Percentiles rank a stretch among this genome's conserved stretches.
Conservation (phyloP, 2,888 invertebrate species). For the Anticlea derivata region DNA sequence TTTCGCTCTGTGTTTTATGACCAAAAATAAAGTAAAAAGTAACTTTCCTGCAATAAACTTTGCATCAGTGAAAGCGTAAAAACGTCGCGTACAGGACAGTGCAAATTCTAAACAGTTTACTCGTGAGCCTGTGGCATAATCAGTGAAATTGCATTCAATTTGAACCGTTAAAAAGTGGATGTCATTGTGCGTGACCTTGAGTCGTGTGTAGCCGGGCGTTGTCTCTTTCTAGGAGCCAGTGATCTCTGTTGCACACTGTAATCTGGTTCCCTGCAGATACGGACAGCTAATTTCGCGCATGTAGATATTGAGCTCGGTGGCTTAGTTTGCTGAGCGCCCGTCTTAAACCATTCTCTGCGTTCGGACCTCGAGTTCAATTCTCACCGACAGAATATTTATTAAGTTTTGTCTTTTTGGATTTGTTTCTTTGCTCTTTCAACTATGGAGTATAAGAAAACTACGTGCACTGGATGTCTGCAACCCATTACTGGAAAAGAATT, state of each 20-base stretch:
- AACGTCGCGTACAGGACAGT: background rate
- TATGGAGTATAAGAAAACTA: background rate
- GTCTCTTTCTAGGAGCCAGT: no score
- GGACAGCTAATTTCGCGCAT: no score
- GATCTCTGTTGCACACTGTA: no score
- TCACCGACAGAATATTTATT: background rate
- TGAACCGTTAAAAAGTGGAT: background rate
- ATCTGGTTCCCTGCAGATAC: no score
- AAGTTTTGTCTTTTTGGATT: background rate
- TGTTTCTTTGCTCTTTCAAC: background rate
- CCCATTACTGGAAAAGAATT: background rate
- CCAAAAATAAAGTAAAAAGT: background rate
- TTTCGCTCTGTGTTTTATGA: background rate
- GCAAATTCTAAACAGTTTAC: background rate
- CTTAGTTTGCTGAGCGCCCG: no score
- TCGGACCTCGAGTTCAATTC: background rate
- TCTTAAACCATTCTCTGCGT: no score
- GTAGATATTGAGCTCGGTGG: no score
- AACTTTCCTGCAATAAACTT: background rate
- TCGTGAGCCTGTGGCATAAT: background rate
- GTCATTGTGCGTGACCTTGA: background rate
- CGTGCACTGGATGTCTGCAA: background rate
- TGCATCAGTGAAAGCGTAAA: background rate
- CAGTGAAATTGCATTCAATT: background rate
- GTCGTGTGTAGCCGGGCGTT: no score